A percentile compares a stretch with the other conserved stretches of the same genome.
phyloP scores from a whole-genome alignment of 2,888 invertebrate genomes.

The Spatulosminthurus flaviceps region DNA sequence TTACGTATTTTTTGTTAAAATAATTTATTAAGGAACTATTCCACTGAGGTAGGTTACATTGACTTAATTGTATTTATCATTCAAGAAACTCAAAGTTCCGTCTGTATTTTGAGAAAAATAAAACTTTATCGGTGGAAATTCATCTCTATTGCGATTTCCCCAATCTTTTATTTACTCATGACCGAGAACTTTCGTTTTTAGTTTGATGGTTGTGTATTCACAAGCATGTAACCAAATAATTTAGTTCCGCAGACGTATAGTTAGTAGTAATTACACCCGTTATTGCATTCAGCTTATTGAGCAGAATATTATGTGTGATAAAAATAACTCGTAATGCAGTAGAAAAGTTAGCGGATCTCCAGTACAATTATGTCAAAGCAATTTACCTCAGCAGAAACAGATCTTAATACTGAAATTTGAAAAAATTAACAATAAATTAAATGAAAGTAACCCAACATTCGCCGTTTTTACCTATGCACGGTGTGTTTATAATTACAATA shows the following conservation, averaged over 20 bases:
- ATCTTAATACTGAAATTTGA: background rate
- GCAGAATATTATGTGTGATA: background rate
- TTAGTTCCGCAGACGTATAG: too few relatives aligned
- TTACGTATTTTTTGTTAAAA: constrained; percentile 6
- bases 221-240: too few relatives aligned
- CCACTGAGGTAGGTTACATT: constrained; percentile 12
- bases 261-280: too few relatives aligned
- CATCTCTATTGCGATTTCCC: too few relatives aligned
- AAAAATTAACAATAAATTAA: constrained; percentile 11
- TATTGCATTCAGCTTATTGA: background rate
- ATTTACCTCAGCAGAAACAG: background rate
- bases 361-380: background rate
- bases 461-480: background rate
- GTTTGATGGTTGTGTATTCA: too few relatives aligned
- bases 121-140: too few relatives aligned
- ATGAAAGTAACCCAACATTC: constrained; percentile 1
- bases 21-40: background rate
- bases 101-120: too few relatives aligned
- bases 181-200: too few relatives aligned
- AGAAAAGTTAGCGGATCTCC: background rate
- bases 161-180: too few relatives aligned
- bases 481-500: background rate
- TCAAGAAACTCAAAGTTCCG: background rate
- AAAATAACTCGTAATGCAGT: background rate
- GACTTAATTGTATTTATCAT: background rate